phyloP scores from a whole-genome alignment of 2,113 vertebrate genomes.

The Ceuthmochares aereus region DNA sequence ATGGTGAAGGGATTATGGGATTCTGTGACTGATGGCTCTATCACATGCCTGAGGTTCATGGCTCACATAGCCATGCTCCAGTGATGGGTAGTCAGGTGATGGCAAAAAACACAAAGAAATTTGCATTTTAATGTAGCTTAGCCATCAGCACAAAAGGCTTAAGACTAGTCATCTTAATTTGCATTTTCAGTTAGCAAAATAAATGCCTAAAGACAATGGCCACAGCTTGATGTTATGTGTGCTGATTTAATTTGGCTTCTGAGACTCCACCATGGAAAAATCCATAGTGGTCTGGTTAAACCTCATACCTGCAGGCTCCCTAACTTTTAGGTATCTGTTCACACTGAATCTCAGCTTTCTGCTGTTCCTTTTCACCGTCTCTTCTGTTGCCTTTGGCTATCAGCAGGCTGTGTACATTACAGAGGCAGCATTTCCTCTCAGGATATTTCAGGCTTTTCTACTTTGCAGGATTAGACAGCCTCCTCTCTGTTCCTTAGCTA shows the following conservation, averaged over 20 bases:
- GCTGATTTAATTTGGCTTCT: conserved; percentile 17
- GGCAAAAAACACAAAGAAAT: not conserved
- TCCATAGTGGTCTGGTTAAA: conserved; percentile 57
- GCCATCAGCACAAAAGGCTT: not conserved
- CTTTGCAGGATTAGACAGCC: conserved; percentile 6
- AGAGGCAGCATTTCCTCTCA: not conserved
- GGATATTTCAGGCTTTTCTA: conserved; percentile 29
- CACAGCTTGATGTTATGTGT: not conserved
- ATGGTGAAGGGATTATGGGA: conserved; percentile 1
- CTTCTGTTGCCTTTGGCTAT: conserved; percentile 40
- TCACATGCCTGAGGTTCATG: conserved; percentile 2
- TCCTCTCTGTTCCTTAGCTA: not conserved
- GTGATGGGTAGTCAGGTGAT: not conserved
- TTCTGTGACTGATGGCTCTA: conserved; percentile 47
- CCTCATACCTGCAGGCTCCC: conserved; percentile 12
- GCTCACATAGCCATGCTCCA: not conserved
- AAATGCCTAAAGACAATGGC: not conserved
- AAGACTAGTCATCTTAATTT: not conserved
- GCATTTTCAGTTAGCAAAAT: not conserved
- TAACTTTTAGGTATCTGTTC: conserved; percentile 19
- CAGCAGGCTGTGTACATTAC: not conserved
- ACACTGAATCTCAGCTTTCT: not conserved
- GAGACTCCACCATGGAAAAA: not conserved
- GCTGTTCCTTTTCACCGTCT: conserved; percentile 1
- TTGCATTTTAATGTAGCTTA: conserved; percentile 8